Base-by-base conservation (phyloP, 2,797 vertebrate species). In the Artibeus jamaicensis region DNA sequence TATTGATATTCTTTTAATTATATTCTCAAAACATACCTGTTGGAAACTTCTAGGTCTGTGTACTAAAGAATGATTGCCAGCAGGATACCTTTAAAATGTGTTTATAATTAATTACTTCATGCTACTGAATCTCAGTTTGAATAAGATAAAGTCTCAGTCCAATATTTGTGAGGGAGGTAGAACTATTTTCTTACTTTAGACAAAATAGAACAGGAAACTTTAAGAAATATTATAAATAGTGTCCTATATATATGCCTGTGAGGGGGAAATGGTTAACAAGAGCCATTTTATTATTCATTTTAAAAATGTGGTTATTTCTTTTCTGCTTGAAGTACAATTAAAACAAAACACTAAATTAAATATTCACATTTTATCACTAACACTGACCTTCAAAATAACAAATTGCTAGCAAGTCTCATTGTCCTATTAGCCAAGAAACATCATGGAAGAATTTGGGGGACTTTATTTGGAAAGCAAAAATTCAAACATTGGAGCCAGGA, bases 1-100 rank as follows among this genome's bases (percentile, higher is more conserved):
- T 34, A 82, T 37, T 71, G 46, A 74, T 83, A 74, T 55, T 88
- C 37, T 78, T 94, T 89, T 77, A 70, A 90, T 85, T 92, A 62
- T 50, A 67, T 91, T 95, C 48, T 81, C 32, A 89, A 81, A 71
- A 55, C 18, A 62, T 53, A 15, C 73, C 65, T 73, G 10, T 94
- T 95, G 44, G 86, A 94, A 93, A 95, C 9, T 39, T 95, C 71
- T 32, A 82, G 78, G 53, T 55, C 21, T 34, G 8, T 15, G 5
- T 65, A 68, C 22, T 48, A 77, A 92, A 95, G 73, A 94, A 89
- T 22, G 42, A 83, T 26, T 55, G n/a, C 0, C 67, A 86, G 44
- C 21, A 93, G 62, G 48, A 4, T 39, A 55, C 9, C 9, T 89
- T 82, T 70, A 81, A 94, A 78, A 67, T 44, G 19, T 59, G 11